Base-by-base conservation (phyloP, 2,888 invertebrate species). In the Thalpophila matura region DNA sequence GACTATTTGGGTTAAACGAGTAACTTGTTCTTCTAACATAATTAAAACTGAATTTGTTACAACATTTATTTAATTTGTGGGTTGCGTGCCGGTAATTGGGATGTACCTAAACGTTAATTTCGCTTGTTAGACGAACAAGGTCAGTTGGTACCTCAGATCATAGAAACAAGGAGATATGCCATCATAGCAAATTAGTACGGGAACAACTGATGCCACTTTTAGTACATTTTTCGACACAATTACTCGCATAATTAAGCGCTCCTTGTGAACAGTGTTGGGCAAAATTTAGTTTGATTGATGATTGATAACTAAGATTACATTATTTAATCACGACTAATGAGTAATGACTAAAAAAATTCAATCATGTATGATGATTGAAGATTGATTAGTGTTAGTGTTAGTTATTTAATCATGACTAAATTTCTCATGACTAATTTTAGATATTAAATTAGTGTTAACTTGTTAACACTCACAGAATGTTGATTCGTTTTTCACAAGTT, bases 81-180 rank as follows among this genome's bases (percentile, higher is more conserved):
- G 26, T 29, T 26, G 29, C 40, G 35, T 62, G 67, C 20, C 18
- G 6, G 20, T 61, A 51, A 62, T 62, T 27, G 69, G 42, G 59
- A 68, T 46, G 59, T 43, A 43, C 42, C n/a, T n/a, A n/a, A n/a
- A n/a, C 16, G 40, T 42, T 63, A 33, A 68, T 58, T 45, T 67
- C 27, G 33, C 24, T 61, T 43, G 24, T 61, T 51, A 68, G 9
- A 46, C 0, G 9, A 18, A 18, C 68, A 68, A 63, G 59, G 63
- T 68, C 46, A 68, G 27, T 46, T 20, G n/a, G 7, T 14, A 31
- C n/a, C n/a, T n/a, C n/a, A n/a, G n/a, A n/a, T n/a, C n/a, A n/a
- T n/a, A n/a, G n/a, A n/a, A n/a, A n/a, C n/a, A n/a, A n/a, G n/a
- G n/a, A n/a, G n/a, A n/a, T n/a, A n/a, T n/a, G n/a, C n/a, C n/a